These are phyloP conservation scores for Bovichtus variegatus DNA, from an alignment of 2,797 vertebrate genomes.

Conservation along the genomic window DNA sequence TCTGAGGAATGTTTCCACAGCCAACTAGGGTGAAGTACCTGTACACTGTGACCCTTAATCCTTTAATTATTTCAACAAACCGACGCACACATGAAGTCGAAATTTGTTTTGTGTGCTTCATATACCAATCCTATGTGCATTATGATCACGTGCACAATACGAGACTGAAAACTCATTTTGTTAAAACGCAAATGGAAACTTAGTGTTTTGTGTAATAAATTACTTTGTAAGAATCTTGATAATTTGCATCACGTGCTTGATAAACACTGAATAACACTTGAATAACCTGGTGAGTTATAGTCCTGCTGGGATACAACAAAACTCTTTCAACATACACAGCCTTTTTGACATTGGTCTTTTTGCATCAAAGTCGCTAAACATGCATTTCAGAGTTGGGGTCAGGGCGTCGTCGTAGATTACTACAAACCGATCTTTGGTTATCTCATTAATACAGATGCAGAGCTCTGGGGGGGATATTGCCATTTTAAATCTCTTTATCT, in stretches of 20 bases:
- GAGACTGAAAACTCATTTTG: constrained; percentile 85
- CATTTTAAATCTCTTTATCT: constrained; percentile 1
- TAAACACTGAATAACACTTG: constrained; percentile 14
- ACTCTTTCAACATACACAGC: not conserved
- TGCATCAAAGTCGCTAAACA: not conserved
- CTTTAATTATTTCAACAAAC: constrained; percentile 72
- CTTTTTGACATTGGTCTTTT: not conserved
- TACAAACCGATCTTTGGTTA: not conserved
- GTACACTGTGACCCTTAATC: constrained; percentile 79
- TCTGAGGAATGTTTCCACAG: constrained; percentile 79
- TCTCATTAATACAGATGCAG: not conserved
- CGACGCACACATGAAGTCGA: constrained; percentile 72
- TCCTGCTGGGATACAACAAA: not conserved
- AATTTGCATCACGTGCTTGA: constrained; percentile 52
- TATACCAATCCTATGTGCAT: constrained; percentile 72
- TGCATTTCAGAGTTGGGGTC: constrained; percentile 16
- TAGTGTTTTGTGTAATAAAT: constrained; percentile 90
- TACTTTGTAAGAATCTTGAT: constrained; percentile 83
- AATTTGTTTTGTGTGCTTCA: constrained; percentile 78
- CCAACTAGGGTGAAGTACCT: constrained; percentile 76
- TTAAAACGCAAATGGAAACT: constrained; percentile 82
- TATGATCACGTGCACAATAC: constrained; percentile 68
- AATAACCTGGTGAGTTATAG: constrained; percentile 1
- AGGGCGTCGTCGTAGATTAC: constrained; percentile 6
- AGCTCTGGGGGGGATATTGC: not conserved